phyloP scores from a whole-genome alignment of 2,797 vertebrate genomes.

The Xenops minutus region DNA sequence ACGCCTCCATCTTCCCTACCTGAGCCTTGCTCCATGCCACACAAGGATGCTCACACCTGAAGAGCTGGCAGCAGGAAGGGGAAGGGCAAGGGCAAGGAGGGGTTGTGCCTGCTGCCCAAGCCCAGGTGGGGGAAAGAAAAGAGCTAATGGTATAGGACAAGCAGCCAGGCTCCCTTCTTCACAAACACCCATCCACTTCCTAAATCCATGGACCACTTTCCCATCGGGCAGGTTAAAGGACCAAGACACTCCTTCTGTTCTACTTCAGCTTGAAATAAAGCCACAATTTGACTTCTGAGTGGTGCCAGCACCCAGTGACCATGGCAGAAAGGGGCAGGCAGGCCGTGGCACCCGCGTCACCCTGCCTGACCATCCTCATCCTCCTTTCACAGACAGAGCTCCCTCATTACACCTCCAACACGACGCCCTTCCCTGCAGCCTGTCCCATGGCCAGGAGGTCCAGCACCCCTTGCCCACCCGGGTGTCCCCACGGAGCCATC shows the following conservation, averaged over 20 bases:
- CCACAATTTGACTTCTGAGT: neutral
- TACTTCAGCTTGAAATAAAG: neutral
- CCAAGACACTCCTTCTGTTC: rapidly evolving
- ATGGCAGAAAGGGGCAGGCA: neutral
- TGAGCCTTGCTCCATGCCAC: rapidly evolving
- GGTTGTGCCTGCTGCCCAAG: neutral
- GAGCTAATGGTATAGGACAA: neutral
- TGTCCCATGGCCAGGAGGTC: rapidly evolving
- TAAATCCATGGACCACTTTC: neutral
- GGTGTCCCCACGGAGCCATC: neutral
- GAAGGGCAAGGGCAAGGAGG: neutral
- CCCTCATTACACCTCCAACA: neutral
- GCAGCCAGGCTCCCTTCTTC: neutral
- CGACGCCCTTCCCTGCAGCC: neutral
- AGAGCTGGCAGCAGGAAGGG: neutral
- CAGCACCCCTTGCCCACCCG: rapidly evolving
- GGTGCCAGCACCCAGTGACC: neutral
- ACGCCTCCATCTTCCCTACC: neutral
- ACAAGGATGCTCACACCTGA: neutral
- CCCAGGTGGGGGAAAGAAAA: neutral
- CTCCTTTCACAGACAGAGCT: neutral
- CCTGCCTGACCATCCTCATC: neutral
- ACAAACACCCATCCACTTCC: neutral
- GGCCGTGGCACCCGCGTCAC: rapidly evolving
- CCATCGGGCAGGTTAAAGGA: neutral